Evolutionary conservation across 2,797 vertebrate species (phyloP).

Genomic region (Sylvilagus floridanus): DNA sequence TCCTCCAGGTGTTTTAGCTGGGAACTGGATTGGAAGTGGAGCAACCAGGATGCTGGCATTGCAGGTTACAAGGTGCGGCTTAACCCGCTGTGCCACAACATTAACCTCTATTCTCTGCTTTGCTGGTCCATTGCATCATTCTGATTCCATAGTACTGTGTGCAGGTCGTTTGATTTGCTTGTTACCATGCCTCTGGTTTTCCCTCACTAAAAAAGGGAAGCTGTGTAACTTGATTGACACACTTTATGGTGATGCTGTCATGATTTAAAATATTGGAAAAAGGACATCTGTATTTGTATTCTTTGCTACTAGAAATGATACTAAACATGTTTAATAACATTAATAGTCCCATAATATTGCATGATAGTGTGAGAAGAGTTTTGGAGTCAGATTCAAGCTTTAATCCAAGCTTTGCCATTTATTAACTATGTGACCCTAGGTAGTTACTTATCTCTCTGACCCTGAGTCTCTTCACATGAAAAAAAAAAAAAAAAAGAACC

Average conservation of each 20-base stretch:
- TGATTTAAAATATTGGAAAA: not conserved
- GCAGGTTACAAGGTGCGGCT: too few relatives aligned
- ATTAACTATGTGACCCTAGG: not conserved
- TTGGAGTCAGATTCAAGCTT: slow-evolving; percentile 29
- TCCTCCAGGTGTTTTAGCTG: too few relatives aligned
- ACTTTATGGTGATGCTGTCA: not conserved
- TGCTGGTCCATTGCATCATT: not conserved
- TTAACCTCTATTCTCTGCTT: not conserved
- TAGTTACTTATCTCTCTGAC: not conserved
- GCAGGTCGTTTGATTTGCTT: not conserved
- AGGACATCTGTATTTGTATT: not conserved
- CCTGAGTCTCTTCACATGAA: not conserved
- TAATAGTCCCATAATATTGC: not conserved
- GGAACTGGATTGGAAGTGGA: too few relatives aligned
- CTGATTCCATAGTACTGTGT: not conserved
- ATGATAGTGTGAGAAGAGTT: not conserved
- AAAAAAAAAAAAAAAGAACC: slow-evolving; percentile 48
- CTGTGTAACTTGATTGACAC: not conserved
- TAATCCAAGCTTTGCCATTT: not conserved
- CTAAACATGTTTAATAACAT: not conserved
- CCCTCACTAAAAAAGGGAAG: not conserved
- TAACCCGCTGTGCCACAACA: too few relatives aligned
- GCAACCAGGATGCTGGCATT: too few relatives aligned
- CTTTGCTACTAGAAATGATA: not conserved
- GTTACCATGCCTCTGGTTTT: not conserved